phyloP scores from a whole-genome alignment of 1,140 invertebrate species.

The Cydia pomonella region DNA sequence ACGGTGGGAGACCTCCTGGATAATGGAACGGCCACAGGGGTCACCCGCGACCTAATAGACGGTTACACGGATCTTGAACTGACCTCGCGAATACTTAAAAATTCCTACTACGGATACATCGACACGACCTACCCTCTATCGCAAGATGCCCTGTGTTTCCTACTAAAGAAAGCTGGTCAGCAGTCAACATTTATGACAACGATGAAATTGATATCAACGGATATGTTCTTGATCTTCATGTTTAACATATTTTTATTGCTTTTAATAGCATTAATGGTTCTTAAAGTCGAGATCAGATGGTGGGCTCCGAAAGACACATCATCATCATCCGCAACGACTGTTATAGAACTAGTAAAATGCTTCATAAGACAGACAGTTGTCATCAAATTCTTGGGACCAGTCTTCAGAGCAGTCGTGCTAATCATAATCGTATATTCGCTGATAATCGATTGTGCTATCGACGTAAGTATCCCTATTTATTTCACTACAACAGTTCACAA shows the following conservation, averaged over 20 bases:
- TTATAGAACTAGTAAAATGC: constrained; percentile 67
- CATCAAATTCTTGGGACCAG: constrained; percentile 60
- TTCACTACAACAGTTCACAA: neutral
- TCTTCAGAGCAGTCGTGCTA: constrained; percentile 59
- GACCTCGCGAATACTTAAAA: constrained; percentile 68
- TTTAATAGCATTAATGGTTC: constrained; percentile 49
- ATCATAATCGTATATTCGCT: constrained; percentile 69
- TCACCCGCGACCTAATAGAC: constrained; percentile 66
- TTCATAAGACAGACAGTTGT: constrained; percentile 70
- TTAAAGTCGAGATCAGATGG: constrained; percentile 54
- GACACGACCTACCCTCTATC: constrained; percentile 69
- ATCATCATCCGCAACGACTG: constrained; percentile 46
- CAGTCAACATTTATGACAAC: constrained; percentile 67
- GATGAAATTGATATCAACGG: constrained; percentile 59
- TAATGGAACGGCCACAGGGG: constrained; percentile 70
- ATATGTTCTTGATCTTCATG: constrained; percentile 61
- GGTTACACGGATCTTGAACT: constrained; percentile 71
- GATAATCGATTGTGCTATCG: constrained; percentile 67
- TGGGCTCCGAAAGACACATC: constrained; percentile 49
- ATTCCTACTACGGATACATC: constrained; percentile 69
- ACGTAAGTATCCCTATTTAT: constrained; percentile 58
- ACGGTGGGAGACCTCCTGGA: constrained; percentile 67
- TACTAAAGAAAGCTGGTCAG: constrained; percentile 62
- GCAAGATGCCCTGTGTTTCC: constrained; percentile 68
- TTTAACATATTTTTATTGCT: constrained; percentile 60